phyloP scores from a whole-genome alignment of 2,888 invertebrate species.

The Salticus scenicus region DNA sequence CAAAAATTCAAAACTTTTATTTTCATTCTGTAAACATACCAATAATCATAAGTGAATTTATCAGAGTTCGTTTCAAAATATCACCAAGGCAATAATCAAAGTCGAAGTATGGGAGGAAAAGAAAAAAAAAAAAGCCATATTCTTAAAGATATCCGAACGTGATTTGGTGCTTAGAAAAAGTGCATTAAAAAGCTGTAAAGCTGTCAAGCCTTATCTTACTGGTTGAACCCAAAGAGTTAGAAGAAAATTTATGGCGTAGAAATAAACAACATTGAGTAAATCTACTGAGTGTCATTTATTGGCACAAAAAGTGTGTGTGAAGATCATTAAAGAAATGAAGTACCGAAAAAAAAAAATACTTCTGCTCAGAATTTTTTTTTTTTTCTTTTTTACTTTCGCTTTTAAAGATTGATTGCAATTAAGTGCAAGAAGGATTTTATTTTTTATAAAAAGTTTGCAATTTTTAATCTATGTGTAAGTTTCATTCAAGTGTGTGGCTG shows the following conservation, averaged over 20 bases:
- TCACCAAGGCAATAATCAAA: too few relatives aligned
- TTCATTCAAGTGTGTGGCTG: too few relatives aligned
- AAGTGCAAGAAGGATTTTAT: too few relatives aligned
- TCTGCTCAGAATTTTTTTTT: too few relatives aligned
- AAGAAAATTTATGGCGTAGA: constrained; percentile 1
- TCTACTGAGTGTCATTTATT: constrained; percentile 15
- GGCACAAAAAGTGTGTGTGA: neutral
- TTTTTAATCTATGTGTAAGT: too few relatives aligned
- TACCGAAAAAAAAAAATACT: neutral
- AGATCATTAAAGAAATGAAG: constrained; percentile 12
- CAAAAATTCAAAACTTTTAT: too few relatives aligned
- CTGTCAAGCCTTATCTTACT: neutral
- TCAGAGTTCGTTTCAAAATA: too few relatives aligned
- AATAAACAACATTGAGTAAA: constrained; percentile 14
- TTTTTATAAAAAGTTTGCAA: too few relatives aligned
- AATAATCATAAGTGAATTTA: too few relatives aligned
- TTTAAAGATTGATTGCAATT: neutral
- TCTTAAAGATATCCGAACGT: neutral
- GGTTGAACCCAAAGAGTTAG: constrained; percentile 5
- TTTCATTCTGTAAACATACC: too few relatives aligned
- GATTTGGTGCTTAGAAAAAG: neutral
- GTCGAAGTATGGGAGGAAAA: too few relatives aligned
- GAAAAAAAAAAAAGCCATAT: constrained; percentile 6
- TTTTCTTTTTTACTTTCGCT: neutral
- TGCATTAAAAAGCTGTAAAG: constrained; percentile 17